Evolutionary conservation across 2,888 invertebrate species (phyloP).

Genomic region (Schrankia costaestrigalis): DNA sequence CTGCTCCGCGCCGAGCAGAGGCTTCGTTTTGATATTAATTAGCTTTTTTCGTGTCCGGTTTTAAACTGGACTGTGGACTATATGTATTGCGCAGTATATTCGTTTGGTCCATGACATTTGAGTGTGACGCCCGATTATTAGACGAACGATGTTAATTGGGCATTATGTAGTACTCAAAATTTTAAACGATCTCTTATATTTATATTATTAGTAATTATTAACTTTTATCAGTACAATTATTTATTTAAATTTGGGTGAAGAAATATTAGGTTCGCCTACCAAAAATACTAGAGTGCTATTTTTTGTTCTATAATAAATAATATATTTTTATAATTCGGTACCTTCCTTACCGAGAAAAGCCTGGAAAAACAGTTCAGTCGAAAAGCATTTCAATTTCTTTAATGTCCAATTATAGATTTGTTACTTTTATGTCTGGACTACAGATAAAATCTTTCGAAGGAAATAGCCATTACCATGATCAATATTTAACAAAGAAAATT

Average conservation of each 20-base stretch:
- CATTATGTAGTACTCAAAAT: constrained; percentile 44
- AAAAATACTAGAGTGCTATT: constrained; percentile 35
- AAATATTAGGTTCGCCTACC: constrained; percentile 17
- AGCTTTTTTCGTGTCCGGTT: constrained; percentile 8
- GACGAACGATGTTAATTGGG: constrained; percentile 30
- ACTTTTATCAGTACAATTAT: constrained; percentile 31
- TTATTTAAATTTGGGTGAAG: constrained; percentile 19
- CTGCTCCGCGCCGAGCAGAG: constrained; percentile 1
- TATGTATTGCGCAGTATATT: no score
- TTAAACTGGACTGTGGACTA: no score
- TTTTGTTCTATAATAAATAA: constrained; percentile 25
- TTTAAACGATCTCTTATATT: constrained; percentile 53
- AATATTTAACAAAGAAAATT: no score
- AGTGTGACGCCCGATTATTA: no score
- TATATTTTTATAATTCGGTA: constrained; percentile 30
- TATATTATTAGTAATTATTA: constrained; percentile 37
- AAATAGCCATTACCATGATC: no score
- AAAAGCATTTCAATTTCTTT: no score
- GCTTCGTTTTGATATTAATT: constrained; percentile 3
- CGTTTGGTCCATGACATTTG: no score
- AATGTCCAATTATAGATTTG: no score
- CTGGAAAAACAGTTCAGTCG: no score
- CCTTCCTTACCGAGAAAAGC: constrained; percentile 9
- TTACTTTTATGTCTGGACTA: no score
- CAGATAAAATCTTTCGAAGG: no score